Conservation (phyloP, 2,797 vertebrate species). For the Falco concolor region DNA sequence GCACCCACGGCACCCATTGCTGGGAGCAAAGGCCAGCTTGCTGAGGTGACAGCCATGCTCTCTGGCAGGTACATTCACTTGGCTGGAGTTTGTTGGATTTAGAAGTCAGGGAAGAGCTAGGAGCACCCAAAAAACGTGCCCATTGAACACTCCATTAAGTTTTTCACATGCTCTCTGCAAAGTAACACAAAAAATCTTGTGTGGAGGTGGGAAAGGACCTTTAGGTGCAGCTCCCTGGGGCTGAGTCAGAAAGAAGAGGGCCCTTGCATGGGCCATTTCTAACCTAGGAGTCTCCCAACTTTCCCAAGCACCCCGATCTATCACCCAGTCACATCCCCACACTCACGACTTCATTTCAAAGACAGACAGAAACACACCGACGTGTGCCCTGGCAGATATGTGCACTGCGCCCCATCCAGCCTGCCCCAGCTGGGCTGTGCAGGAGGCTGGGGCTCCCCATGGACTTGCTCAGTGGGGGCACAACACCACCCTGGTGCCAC, state of each 20-base stretch:
- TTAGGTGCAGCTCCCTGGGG: background rate
- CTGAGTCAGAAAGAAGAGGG: background rate
- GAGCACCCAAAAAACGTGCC: background rate
- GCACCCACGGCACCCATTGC: background rate
- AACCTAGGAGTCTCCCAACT: background rate
- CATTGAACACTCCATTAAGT: background rate
- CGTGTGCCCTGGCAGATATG: background rate
- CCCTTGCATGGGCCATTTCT: background rate
- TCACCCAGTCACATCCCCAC: background rate
- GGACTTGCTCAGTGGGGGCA: rapidly evolving
- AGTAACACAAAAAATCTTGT: background rate
- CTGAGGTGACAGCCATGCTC: background rate
- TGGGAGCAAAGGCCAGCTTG: background rate
- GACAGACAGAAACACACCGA: background rate
- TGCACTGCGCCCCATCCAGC: rapidly evolving
- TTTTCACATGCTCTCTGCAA: background rate
- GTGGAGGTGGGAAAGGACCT: background rate
- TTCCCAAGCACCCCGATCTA: background rate
- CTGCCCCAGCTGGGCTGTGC: background rate
- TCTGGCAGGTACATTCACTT: background rate
- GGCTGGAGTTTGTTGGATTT: background rate
- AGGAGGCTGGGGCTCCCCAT: background rate
- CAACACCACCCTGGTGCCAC: background rate
- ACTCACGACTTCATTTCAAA: background rate
- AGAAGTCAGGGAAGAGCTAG: background rate